A percentile compares a stretch with the other conserved stretches of the same genome.
These are phyloP conservation scores for Aphodius sticticus DNA, from an alignment of 2,888 invertebrate genomes.

Conservation along the genomic window DNA sequence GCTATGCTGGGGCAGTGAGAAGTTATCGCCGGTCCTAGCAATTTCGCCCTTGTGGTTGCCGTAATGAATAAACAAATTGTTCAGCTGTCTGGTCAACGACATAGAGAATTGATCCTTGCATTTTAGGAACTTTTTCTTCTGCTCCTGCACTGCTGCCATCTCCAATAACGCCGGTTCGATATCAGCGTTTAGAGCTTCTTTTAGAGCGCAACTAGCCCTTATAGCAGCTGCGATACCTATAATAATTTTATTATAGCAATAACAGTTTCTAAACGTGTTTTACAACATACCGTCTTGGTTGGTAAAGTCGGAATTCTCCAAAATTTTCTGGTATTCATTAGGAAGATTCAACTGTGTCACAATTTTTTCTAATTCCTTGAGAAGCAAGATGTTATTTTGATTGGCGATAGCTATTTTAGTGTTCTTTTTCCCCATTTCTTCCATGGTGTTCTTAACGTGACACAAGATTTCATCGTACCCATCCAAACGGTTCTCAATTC, in stretches of 20 bases:
- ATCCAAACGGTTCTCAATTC: slow-evolving; percentile 76
- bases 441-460: slow-evolving; percentile 87
- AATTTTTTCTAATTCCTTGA: slow-evolving; percentile 80
- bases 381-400: slow-evolving; percentile 81
- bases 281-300: slow-evolving; percentile 57
- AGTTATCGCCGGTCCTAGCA: slow-evolving; percentile 62
- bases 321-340: slow-evolving; percentile 57
- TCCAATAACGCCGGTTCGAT: slow-evolving; percentile 70
- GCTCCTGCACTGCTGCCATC: slow-evolving; percentile 82
- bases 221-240: slow-evolving; percentile 69
- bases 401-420: slow-evolving; percentile 86
- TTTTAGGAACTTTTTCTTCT: slow-evolving; percentile 79
- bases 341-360: slow-evolving; percentile 57
- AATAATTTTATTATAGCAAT: too few relatives aligned
- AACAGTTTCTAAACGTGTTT: too few relatives aligned
- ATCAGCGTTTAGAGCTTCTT: slow-evolving; percentile 76
- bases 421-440: slow-evolving; percentile 91
- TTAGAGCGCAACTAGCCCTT: slow-evolving; percentile 75
- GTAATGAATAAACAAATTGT: slow-evolving; percentile 94
- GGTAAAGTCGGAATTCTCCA: slow-evolving; percentile 78
- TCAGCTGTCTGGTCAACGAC: slow-evolving; percentile 87
- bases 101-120: slow-evolving; percentile 82
- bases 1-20: slow-evolving; percentile 78
- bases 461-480: slow-evolving; percentile 83
- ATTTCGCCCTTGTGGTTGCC: slow-evolving; percentile 77